A percentile compares a stretch with the other conserved stretches of the same genome.
phyloP scores from a whole-genome alignment of 2,113 vertebrate species.

The Daboia siamensis region DNA sequence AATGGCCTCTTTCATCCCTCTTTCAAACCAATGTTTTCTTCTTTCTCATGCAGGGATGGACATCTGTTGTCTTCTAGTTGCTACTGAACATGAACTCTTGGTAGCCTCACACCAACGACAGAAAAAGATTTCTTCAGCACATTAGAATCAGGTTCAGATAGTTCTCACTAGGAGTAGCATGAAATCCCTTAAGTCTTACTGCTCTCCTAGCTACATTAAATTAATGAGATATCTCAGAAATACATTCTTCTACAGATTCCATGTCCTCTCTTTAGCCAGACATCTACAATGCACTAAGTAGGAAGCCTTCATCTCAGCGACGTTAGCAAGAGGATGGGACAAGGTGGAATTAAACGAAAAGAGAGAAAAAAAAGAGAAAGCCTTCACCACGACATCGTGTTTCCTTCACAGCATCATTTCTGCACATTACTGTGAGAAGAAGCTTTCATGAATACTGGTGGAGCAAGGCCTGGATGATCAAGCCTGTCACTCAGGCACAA shows the following conservation, averaged over 20 bases:
- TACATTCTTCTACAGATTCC: constrained; percentile 42
- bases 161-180: constrained; percentile 50
- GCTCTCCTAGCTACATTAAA: constrained; percentile 58
- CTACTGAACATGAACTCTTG: neutral
- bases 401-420: constrained; percentile 63
- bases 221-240: constrained; percentile 59
- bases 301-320: constrained; percentile 48
- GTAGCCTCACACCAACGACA: neutral
- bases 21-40: no score
- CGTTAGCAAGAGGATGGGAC: neutral
- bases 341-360: neutral
- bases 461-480: constrained; percentile 67
- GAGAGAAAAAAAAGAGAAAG: constrained; percentile 49
- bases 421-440: constrained; percentile 60
- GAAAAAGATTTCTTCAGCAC: constrained; percentile 29
- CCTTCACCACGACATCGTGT: constrained; percentile 62
- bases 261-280: constrained; percentile 45
- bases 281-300: constrained; percentile 60
- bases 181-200: constrained; percentile 59
- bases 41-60: neutral
- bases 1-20: no score
- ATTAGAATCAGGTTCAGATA: constrained; percentile 43
- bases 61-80: neutral
- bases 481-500: constrained; percentile 63
- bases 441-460: constrained; percentile 70